Evolutionary conservation across 2,888 invertebrate species (phyloP), one percentile per base, ranked within the genome.

Genomic region (Caenorhabditis uteleia): DNA sequence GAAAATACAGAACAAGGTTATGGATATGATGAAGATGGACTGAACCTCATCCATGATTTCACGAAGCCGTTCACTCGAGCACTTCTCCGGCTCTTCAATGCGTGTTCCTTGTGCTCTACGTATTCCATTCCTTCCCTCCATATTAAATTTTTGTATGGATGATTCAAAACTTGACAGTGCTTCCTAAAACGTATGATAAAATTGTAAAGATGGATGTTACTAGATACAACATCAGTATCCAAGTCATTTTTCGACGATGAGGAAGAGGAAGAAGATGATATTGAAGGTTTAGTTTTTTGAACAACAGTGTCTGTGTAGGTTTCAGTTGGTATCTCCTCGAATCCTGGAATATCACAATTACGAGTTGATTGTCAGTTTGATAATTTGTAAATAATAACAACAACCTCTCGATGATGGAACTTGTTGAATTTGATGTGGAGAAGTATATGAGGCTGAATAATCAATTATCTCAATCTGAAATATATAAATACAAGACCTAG

Each of bases 1-100:
- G 47, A 14, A 61, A 53, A 26, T 23, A 5, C 14, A 7, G 18
- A 21, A 14, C 16, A 46, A 21, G 16, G 6, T 18, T 39, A 7
- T 18, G 16, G 3, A n/a, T 10, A 21, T 5, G 4, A 3, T 3
- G 16, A n/a, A n/a, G 34, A 16, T 34, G 5, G 31, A 23, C 29
- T n/a, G 7, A 27, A 51, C 60, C 51, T 50, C 36, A 38, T 54
- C 33, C 43, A 65, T 65, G n/a, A 65, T 65, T 31, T 58, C 27
- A 18, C 26, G 48, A 2, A 65, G 47, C 4, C 33, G 20, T 3
- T 14, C 14, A 47, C 58, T 65, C 3, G 65, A 57, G 16, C 65
- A 65, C 33, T 58, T 64, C 31, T 49, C 53, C n/a, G 33, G 34
- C 10, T 56, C 48, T 29, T 57, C 61, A 6, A 34, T 51, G 18